These are phyloP conservation scores for Genyomyrus donnyi DNA, from an alignment of 2,113 vertebrate species.

Conservation along the genomic window DNA sequence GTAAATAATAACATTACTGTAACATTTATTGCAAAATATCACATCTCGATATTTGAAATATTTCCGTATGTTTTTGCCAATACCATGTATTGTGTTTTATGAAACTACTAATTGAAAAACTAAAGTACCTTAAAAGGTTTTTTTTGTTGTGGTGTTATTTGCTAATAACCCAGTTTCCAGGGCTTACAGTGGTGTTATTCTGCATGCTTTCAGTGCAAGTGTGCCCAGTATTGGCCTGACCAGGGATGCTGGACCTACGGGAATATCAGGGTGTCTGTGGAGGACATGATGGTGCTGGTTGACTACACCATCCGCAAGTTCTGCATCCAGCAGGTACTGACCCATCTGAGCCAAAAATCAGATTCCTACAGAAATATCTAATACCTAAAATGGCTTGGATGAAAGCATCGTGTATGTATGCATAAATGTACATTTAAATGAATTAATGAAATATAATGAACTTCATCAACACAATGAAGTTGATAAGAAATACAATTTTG, in stretches of 20 bases:
- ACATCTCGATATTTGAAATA: background rate
- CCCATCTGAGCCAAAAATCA: background rate
- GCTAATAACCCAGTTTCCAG: background rate
- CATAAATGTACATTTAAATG: background rate
- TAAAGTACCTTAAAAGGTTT: background rate
- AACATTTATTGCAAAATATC: background rate
- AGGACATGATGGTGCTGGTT: slow-evolving; percentile 88
- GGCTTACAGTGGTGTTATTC: background rate
- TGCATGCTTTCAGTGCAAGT: slow-evolving; percentile 74
- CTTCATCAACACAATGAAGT: background rate
- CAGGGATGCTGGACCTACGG: slow-evolving; percentile 98
- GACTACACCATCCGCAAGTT: slow-evolving; percentile 97
- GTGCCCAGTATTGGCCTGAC: slow-evolving; percentile 98
- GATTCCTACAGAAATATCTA: background rate
- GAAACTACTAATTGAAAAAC: background rate
- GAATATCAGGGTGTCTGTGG: slow-evolving; percentile 93
- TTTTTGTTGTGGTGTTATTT: background rate
- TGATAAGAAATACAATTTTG: background rate
- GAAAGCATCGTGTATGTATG: background rate
- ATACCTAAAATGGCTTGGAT: background rate
- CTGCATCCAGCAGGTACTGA: slow-evolving; percentile 90
- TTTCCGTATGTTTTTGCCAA: background rate
- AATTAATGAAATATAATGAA: background rate
- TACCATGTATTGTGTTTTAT: background rate
- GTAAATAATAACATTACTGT: background rate